Conservation (phyloP, 2,113 vertebrate genomes). For the Ardeotis arabs region DNA sequence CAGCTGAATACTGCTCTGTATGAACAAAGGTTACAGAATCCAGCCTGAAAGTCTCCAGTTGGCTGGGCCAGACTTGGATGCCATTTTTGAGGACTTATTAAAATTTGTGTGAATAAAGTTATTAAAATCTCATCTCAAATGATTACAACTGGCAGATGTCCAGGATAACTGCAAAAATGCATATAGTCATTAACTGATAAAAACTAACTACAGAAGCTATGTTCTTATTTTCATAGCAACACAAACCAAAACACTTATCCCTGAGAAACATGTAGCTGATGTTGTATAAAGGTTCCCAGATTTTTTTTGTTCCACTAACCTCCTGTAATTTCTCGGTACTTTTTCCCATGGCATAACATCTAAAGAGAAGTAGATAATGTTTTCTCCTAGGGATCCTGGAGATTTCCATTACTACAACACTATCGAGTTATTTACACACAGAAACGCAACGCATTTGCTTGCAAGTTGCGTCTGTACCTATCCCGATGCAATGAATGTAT, state of each 20-base stretch:
- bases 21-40: neutral
- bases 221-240: neutral
- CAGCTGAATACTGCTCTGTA: neutral
- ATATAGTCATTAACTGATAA: neutral
- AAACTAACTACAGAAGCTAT: neutral
- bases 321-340: neutral
- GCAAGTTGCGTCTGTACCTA: neutral
- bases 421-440: neutral
- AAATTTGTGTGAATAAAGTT: neutral
- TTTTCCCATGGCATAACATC: neutral
- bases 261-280: neutral
- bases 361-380: neutral
- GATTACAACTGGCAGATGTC: neutral
- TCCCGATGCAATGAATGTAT: neutral
- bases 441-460: neutral
- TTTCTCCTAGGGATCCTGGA: neutral
- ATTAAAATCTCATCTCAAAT: neutral
- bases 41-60: neutral
- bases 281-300: neutral
- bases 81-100: neutral
- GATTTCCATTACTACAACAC: neutral
- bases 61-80: neutral
- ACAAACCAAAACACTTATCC: neutral
- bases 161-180: conserved; percentile 14
- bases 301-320: neutral